These are phyloP conservation scores for Pegoplata infirma DNA, from an alignment of 2,888 invertebrate species.

Conservation along the genomic window DNA sequence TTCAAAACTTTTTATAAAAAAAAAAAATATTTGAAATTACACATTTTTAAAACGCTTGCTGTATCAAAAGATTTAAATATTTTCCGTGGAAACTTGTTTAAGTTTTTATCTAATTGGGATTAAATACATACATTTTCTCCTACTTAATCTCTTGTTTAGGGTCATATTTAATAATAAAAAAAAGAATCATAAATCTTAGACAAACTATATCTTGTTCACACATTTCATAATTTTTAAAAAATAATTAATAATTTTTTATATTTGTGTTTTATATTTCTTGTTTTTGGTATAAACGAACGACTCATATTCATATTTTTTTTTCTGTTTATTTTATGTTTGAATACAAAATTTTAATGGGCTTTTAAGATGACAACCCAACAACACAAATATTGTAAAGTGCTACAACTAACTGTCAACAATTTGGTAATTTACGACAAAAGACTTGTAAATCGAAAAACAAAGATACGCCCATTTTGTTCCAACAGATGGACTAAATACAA, in stretches of 20 bases:
- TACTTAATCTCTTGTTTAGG: conserved; percentile 45
- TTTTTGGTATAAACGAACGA: conserved; percentile 4
- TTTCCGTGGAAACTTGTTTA: no score
- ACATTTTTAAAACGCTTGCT: no score
- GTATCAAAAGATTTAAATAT: no score
- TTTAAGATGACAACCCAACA: conserved; percentile 57
- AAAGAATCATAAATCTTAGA: conserved; percentile 50
- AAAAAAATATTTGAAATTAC: no score
- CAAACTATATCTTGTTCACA: conserved; percentile 54
- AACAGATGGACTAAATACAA: conserved; percentile 44
- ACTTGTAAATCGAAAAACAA: conserved; percentile 41
- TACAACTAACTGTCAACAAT: conserved; percentile 61
- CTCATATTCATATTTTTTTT: no score
- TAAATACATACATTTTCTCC: conserved; percentile 13
- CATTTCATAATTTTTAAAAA: conserved; percentile 58
- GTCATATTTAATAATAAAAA: conserved; percentile 47
- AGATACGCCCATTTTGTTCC: conserved; percentile 56
- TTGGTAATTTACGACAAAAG: conserved; percentile 59
- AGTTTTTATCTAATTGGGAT: no score
- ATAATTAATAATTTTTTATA: not conserved
- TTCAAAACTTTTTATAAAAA: no score
- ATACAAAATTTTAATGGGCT: conserved; percentile 46
- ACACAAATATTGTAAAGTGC: conserved; percentile 34
- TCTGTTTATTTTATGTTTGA: no score
- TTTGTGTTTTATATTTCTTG: conserved; percentile 30